phyloP scores from a whole-genome alignment of 2,113 vertebrate species.

The Neotoma lepida region DNA sequence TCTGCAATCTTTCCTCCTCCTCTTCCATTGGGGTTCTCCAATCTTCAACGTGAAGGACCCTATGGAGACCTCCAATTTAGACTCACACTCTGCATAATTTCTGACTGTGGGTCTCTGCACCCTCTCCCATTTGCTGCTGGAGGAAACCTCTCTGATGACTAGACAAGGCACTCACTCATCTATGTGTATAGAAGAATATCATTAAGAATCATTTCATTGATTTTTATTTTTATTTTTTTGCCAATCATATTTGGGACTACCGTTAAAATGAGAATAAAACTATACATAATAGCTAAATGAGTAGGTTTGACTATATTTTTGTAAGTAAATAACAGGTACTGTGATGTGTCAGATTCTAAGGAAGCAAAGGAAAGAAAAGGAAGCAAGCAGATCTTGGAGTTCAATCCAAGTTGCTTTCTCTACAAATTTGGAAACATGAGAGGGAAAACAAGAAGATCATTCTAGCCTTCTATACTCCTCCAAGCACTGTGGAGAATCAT shows the following conservation, averaged over 20 bases:
- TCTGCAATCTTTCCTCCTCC: accelerated
- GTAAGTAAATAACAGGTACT: not conserved
- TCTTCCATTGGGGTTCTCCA: not conserved
- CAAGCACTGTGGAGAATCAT: not conserved
- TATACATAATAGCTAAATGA: not conserved
- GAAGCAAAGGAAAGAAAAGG: not conserved
- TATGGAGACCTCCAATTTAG: not conserved
- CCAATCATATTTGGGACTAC: not conserved
- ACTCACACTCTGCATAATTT: not conserved
- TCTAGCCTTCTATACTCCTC: not conserved
- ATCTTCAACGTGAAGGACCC: not conserved
- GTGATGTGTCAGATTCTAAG: not conserved
- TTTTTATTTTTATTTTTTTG: not conserved
- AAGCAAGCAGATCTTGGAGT: conserved; percentile 13
- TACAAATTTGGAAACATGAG: not conserved
- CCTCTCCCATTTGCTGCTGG: not conserved
- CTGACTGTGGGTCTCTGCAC: not conserved
- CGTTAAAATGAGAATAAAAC: not conserved
- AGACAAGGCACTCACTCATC: not conserved
- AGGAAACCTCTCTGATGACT: not conserved
- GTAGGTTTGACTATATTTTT: not conserved
- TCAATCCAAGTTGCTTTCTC: not conserved
- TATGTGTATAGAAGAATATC: not conserved
- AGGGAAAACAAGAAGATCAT: not conserved
- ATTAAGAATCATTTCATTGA: not conserved